Percentiles rank a stretch among this genome's conserved stretches.
phyloP scores from a whole-genome alignment of 2,797 vertebrate genomes.

The Lepilemur ruficaudatus region DNA sequence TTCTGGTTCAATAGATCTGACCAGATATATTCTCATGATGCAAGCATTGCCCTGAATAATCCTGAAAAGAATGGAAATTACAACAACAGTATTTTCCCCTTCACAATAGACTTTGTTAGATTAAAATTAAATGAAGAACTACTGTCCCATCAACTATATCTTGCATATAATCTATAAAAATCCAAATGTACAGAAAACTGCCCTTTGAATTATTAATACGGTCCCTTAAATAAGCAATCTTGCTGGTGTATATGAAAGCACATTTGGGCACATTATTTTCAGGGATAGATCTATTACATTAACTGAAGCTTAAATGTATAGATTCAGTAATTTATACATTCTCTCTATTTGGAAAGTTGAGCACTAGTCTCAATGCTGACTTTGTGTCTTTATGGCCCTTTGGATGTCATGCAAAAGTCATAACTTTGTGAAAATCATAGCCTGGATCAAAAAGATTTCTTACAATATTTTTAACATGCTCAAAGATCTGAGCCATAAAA shows the following conservation, averaged over 20 bases:
- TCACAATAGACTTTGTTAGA: background rate
- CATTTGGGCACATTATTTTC: background rate
- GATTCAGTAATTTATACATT: background rate
- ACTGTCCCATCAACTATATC: background rate
- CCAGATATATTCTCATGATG: background rate
- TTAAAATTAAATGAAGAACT: constrained; percentile 27
- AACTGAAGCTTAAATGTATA: background rate
- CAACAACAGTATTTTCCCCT: background rate
- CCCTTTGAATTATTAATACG: background rate
- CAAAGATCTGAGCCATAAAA: background rate
- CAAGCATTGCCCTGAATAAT: background rate
- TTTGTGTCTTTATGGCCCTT: background rate
- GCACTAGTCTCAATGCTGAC: background rate
- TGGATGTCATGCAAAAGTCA: background rate
- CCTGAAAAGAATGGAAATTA: background rate
- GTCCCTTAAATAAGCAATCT: background rate
- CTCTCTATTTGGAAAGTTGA: background rate
- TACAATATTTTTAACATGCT: background rate
- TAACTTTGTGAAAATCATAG: background rate
- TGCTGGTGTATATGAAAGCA: background rate
- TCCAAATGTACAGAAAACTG: background rate
- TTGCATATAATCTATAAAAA: background rate
- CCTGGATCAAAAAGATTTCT: background rate
- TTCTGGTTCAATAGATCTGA: constrained; percentile 13
- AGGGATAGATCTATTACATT: background rate